Percentiles rank a stretch among this genome's conserved stretches.
Evolutionary conservation across 1,140 invertebrate genomes (phyloP).

Genomic region (Cepaea nemoralis): DNA sequence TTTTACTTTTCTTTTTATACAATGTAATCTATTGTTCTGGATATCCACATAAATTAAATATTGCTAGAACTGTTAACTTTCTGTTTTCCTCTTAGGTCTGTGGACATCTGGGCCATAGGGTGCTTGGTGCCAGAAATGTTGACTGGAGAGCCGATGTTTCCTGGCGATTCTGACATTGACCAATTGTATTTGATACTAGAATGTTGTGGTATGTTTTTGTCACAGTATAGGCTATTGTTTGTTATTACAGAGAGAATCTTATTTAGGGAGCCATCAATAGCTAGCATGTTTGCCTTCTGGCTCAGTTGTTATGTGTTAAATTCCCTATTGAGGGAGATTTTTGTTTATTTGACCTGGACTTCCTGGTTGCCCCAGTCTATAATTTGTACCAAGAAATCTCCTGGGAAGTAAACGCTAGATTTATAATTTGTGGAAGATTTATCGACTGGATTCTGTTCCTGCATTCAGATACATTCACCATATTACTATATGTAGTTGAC

Average conservation of each 20-base stretch:
- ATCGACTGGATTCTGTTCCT: not conserved
- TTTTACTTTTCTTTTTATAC: too few relatives aligned
- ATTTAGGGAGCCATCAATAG: too few relatives aligned
- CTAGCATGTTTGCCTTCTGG: too few relatives aligned
- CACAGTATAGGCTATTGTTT: not conserved
- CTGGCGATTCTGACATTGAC: conserved; percentile 73
- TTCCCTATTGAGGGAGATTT: not conserved
- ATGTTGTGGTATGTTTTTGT: conserved; percentile 69
- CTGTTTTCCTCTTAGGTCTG: conserved; percentile 60
- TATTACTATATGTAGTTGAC: too few relatives aligned
- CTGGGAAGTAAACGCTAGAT: not conserved
- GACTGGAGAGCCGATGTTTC: conserved; percentile 71
- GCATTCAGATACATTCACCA: too few relatives aligned
- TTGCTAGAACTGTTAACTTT: too few relatives aligned
- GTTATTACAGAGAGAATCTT: too few relatives aligned
- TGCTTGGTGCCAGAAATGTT: conserved; percentile 71
- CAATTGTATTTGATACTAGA: conserved; percentile 73
- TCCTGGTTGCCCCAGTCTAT: not conserved
- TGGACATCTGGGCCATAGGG: conserved; percentile 73
- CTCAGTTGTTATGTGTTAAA: not conserved
- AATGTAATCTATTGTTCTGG: too few relatives aligned
- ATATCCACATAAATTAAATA: too few relatives aligned
- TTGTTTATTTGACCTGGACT: not conserved
- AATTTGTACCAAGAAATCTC: not conserved
- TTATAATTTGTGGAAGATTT: not conserved